These are phyloP conservation scores for Ashinkailepas kermadecensis DNA, from an alignment of 2,888 invertebrate species.

Conservation along the genomic window DNA sequence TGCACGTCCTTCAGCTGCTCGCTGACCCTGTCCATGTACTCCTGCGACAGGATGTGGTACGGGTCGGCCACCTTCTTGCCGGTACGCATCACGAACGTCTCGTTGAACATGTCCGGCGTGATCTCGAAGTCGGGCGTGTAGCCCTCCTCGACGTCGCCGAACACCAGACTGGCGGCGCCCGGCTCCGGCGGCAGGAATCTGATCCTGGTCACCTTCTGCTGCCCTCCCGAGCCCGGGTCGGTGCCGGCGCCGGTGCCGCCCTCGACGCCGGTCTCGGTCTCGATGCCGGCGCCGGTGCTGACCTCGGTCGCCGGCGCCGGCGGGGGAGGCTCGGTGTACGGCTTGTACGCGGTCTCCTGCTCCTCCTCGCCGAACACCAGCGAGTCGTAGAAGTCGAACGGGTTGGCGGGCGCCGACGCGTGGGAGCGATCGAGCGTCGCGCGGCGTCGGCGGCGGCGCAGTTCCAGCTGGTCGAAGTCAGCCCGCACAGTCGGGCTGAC, in stretches of 20 bases:
- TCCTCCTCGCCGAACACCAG: not conserved
- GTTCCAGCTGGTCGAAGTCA: conserved; percentile 12
- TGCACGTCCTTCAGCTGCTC: not conserved
- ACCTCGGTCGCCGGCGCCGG: not conserved
- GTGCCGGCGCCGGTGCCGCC: not conserved
- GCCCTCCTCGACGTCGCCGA: not conserved
- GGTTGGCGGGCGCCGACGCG: not conserved
- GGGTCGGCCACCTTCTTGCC: not conserved
- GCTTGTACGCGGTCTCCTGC: not conserved
- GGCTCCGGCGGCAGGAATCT: not conserved
- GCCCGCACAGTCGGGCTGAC: not conserved
- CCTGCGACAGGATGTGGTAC: not conserved
- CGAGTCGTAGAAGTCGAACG: conserved; percentile 18
- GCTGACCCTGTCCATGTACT: not conserved
- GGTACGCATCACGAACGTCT: not conserved
- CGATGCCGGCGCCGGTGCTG: not conserved
- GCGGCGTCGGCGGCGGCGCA: not conserved
- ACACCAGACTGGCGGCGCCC: not conserved
- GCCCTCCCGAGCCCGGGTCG: not conserved
- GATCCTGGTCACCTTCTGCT: not conserved
- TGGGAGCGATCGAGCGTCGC: not conserved
- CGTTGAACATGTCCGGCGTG: not conserved
- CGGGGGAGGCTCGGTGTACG: conserved; percentile 5
- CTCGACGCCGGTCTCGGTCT: too few species aligned
- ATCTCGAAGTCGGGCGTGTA: not conserved